phyloP scores from a whole-genome alignment of 1,140 invertebrate genomes.

The Ephestia elutella region DNA sequence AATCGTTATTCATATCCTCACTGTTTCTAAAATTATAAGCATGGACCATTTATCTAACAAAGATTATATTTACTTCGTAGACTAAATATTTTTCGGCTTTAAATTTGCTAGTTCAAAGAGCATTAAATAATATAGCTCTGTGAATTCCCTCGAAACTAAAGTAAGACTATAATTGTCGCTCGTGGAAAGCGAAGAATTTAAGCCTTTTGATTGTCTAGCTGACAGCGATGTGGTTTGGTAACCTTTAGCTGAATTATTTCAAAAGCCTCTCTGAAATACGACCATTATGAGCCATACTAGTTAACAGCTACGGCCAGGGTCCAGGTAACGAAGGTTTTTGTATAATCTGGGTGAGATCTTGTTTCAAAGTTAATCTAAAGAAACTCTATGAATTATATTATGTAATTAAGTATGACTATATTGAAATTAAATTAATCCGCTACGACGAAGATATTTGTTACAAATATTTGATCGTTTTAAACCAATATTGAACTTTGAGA shows the following conservation, averaged over 20 bases:
- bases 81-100: not conserved
- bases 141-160: not conserved
- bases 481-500: no score
- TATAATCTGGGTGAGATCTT: not conserved
- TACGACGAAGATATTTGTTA: no score
- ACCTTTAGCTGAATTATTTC: conserved; percentile 31
- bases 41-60: no score
- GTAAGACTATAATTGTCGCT: conserved; percentile 9
- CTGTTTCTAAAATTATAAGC: no score
- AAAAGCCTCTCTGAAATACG: conserved; percentile 17
- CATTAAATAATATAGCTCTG: not conserved
- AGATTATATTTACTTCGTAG: no score
- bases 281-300: conserved; percentile 30
- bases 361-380: no score
- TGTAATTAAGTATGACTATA: no score
- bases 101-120: not conserved
- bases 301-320: conserved; percentile 16
- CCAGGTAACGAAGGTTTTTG: not conserved
- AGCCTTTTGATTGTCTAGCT: conserved; percentile 35
- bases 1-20: no score
- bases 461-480: no score
- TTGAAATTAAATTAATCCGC: no score
- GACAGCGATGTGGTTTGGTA: conserved; percentile 26
- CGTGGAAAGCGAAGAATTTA: conserved; percentile 28
- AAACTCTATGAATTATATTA: no score